Base-by-base conservation (phyloP, 2,113 vertebrate genomes). In the Chrysemys picta region DNA sequence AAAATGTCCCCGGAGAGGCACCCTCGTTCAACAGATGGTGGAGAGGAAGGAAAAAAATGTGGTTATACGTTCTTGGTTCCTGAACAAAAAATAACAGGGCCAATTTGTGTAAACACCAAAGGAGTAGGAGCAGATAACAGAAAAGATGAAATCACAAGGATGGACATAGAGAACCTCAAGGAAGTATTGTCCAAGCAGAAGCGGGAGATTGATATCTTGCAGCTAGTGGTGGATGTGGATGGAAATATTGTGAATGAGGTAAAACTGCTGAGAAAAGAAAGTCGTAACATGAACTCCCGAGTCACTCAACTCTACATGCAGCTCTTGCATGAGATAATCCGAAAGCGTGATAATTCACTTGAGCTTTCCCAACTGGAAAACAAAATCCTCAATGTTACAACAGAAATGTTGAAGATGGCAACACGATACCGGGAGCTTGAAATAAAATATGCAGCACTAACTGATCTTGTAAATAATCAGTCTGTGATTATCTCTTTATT, bases 281-380 rank as follows among this genome's bases (percentile, higher is more conserved):
- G 99, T 81, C 98, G 99, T 1, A 99, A 99, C 97, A 99, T 99
- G 99, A 99, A 99, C 98, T 99, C 99, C 0, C 98, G 99, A 0
- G 99, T 99, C 42, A 99, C 99, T 11, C 99, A 99, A 19, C 99
- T 99, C 91, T 99, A 99, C 25, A 99, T 99, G 99, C 99, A 99
- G 82, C 99, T 99, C 90, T 89, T 99, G 93, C 99, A 99, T 14
- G 99, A 99, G 98, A 99, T 99, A 57, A 99, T 99, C 87, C 99
- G 99, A 27, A 99, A 99, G 91, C 98, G 99, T 21, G 99, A 99
- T 96, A 99, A 99, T 94, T 99, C 99, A 1, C 98, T 99, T 7
- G 99, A 99, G 97, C 98, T 99, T 45, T 99, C 99, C 93, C 99
- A 99, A 97, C 92, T 99, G 97, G 99, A 99, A 97, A 99, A 99